Base-by-base conservation (phyloP, 2,113 vertebrate genomes). In the Promerops cafer region DNA sequence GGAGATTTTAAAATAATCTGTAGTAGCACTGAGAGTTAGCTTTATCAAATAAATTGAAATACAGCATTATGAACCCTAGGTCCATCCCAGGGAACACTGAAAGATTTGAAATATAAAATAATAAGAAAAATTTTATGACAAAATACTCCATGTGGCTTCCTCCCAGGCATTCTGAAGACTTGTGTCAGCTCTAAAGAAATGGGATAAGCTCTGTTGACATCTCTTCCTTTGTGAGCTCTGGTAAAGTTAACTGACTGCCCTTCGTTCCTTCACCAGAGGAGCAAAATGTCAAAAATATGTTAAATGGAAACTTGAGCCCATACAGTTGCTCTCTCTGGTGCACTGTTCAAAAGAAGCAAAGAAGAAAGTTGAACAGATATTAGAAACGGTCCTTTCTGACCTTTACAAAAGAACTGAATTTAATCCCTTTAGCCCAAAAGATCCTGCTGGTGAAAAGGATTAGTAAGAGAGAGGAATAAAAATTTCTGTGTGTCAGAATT, bases 1-100 rank as follows among this genome's bases (percentile, higher is more conserved):
- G 60, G 22, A 59, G 11, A 19, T 81, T 94, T 96, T 84, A 92
- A 96, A 93, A 90, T 97, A 94, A 94, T 89, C 84, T 80, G 75
- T 80, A 66, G 71, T 17, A 77, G 45, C 27, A 56, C 9, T 72
- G 94, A 69, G 72, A 92, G 33, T 83, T 82, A 60, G 31, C 56
- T 89, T 86, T 87, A 74, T 92, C 39, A 74, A 91, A 91, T 70
- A 81, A 72, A 93, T 91, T 83, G 45, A 93, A 76, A 91, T 47
- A 83, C 7, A 52, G 4, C 10, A 28, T 81, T 86, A 47, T 59
- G 59, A 95, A 52, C 57, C 23, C n/a, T 72, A 33, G 14, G 50
- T 53, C 47, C 13, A 7, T 70, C n/a, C 30, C 6, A 52, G 89
- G 52, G 45, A 91, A 45, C 40, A 44, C 10, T 49, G 39, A 69